Evolutionary conservation across 2,888 invertebrate genomes (phyloP).

Genomic region (Hyposoter dolosus): DNA sequence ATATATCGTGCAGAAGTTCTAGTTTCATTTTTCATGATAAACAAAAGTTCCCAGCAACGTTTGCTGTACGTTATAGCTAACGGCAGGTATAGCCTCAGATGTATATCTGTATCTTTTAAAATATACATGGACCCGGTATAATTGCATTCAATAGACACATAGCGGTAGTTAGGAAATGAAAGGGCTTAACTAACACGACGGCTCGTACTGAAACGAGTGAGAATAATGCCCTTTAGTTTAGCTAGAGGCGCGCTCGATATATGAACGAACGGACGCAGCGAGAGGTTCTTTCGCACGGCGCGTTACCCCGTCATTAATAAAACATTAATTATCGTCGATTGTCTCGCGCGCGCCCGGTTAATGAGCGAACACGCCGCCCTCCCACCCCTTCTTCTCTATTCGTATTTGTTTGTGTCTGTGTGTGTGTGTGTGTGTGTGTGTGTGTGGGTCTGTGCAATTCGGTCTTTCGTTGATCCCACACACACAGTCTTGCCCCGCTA

Average conservation of each 20-base stretch:
- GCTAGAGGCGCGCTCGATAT: not conserved
- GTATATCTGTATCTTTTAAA: conserved; percentile 46
- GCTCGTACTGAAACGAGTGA: not conserved
- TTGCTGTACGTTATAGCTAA: conserved; percentile 34
- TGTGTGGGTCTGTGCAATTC: conserved; percentile 15
- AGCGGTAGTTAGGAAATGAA: not conserved
- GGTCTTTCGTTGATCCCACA: conserved; percentile 55
- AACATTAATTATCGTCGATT: conserved; percentile 78
- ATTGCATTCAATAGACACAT: conserved; percentile 7
- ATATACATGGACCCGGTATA: conserved; percentile 26
- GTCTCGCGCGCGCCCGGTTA: conserved; percentile 74
- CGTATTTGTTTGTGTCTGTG: not conserved
- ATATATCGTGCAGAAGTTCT: conserved; percentile 32
- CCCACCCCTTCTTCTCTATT: conserved; percentile 38
- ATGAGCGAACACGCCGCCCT: conserved; percentile 74
- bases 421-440: not conserved
- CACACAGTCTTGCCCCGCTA: conserved; percentile 44
- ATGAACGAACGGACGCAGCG: conserved; percentile 45
- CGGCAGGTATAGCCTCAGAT: conserved; percentile 35
- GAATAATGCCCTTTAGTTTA: not conserved
- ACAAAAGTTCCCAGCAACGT: conserved; percentile 58
- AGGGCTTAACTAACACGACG: conserved; percentile 13
- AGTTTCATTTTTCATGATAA: conserved; percentile 61
- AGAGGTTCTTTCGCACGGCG: conserved; percentile 74
- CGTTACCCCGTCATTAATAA: conserved; percentile 75